Conservation (phyloP, 2,888 invertebrate genomes). For the Platycnemis pennipes region DNA sequence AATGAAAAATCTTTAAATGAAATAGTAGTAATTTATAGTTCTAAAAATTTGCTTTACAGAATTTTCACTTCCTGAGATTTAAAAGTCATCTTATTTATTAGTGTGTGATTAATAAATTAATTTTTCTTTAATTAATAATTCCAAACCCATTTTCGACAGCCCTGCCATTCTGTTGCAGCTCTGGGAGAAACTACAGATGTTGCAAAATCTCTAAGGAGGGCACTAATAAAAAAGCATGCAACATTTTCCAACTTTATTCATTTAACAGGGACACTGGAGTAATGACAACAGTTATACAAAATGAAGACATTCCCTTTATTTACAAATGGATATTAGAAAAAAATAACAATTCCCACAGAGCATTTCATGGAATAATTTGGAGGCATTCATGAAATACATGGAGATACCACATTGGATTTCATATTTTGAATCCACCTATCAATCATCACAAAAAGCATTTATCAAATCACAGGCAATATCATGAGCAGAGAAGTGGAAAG, state of each 20-base stretch:
- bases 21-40: too few relatives aligned
- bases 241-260: slow-evolving; percentile 4
- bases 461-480: not conserved
- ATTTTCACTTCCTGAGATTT: too few relatives aligned
- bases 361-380: not conserved
- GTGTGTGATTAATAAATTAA: too few relatives aligned
- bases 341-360: not conserved
- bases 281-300: not conserved
- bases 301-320: not conserved
- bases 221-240: slow-evolving; percentile 20
- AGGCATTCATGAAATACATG: not conserved
- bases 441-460: not conserved
- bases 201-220: not conserved
- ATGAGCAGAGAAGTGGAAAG: not conserved
- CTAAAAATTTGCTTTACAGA: too few relatives aligned
- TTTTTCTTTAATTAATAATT: too few relatives aligned
- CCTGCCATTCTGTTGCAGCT: too few relatives aligned
- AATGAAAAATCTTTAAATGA: too few relatives aligned
- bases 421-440: not conserved
- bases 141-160: too few relatives aligned
- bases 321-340: not conserved
- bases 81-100: too few relatives aligned
- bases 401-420: not conserved
- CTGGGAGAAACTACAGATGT: not conserved
- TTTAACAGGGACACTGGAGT: not conserved